Evolutionary conservation across 2,797 vertebrate genomes (phyloP).

Genomic region (Crypturellus tataupa): DNA sequence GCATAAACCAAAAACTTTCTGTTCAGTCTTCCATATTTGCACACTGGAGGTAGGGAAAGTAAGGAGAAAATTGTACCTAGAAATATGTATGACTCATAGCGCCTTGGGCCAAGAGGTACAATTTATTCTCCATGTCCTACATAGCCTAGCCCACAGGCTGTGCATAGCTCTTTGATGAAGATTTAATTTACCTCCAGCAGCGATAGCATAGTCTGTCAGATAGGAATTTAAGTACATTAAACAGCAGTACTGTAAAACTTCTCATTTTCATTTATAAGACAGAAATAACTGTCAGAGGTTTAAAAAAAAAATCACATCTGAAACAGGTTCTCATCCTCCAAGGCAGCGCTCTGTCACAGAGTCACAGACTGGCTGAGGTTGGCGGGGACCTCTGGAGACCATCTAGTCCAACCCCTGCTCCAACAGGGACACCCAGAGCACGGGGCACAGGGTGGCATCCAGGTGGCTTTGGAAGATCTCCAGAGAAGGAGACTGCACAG

Average conservation of each 20-base stretch:
- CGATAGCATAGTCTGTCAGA: slow-evolving; percentile 1
- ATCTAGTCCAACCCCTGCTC: too few species aligned
- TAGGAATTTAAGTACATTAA: slow-evolving; percentile 46
- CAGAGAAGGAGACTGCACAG: too few species aligned
- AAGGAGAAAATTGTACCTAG: not conserved
- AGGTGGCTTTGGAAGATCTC: too few species aligned
- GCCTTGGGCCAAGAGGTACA: not conserved
- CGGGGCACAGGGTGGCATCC: too few species aligned
- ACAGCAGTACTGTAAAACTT: slow-evolving; percentile 48
- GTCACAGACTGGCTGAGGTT: too few species aligned
- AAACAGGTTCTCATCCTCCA: not conserved
- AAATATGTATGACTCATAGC: not conserved
- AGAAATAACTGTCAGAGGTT: not conserved
- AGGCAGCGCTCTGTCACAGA: not conserved
- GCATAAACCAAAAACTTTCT: not conserved
- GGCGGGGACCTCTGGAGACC: too few species aligned
- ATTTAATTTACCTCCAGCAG: slow-evolving; percentile 56
- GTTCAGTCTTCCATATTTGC: not conserved
- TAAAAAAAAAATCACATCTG: not conserved
- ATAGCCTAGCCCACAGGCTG: slow-evolving; percentile 10
- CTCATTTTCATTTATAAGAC: slow-evolving; percentile 37
- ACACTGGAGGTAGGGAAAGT: not conserved
- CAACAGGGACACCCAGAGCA: too few species aligned
- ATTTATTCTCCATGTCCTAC: slow-evolving; percentile 25
- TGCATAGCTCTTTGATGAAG: slow-evolving; percentile 29